Percentiles rank a stretch among this genome's conserved stretches.
phyloP scores from a whole-genome alignment of 2,888 invertebrate species.

The Elmis aenea region DNA sequence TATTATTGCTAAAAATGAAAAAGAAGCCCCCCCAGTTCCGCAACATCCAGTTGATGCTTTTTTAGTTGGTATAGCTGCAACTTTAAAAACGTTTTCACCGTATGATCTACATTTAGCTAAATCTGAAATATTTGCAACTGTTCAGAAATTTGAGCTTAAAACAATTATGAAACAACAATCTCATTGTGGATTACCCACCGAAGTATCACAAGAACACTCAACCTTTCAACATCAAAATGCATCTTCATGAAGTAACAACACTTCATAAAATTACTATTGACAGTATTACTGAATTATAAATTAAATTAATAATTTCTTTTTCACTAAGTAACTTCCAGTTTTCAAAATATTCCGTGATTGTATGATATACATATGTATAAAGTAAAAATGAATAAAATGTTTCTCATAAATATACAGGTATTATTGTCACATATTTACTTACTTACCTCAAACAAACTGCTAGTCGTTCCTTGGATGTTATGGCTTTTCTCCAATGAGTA shows the following conservation, averaged over 20 bases:
- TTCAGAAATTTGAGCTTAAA: constrained; percentile 20
- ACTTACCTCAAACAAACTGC: constrained; percentile 6
- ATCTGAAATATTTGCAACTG: constrained; percentile 20
- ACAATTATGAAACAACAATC: constrained; percentile 13
- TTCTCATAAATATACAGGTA: no score
- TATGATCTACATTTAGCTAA: constrained; percentile 22
- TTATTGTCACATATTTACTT: neutral
- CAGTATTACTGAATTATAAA: no score
- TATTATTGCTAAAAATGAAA: constrained; percentile 8
- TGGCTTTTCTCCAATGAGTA: constrained; percentile 4
- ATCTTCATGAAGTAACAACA: no score
- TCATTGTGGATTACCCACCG: neutral
- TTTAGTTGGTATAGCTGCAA: constrained; percentile 19
- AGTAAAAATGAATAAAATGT: no score
- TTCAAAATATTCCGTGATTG: no score
- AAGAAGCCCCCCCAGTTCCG: neutral
- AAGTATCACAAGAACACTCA: no score
- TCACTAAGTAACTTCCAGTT: no score
- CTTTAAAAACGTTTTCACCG: constrained; percentile 15
- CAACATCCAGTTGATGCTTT: constrained; percentile 20
- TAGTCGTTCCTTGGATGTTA: constrained; percentile 2
- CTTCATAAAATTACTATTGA: no score
- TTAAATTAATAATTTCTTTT: no score
- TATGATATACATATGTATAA: no score
- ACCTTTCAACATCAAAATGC: no score